These are phyloP conservation scores for Tipula helvola DNA, from an alignment of 2,888 invertebrate species.

Conservation along the genomic window DNA sequence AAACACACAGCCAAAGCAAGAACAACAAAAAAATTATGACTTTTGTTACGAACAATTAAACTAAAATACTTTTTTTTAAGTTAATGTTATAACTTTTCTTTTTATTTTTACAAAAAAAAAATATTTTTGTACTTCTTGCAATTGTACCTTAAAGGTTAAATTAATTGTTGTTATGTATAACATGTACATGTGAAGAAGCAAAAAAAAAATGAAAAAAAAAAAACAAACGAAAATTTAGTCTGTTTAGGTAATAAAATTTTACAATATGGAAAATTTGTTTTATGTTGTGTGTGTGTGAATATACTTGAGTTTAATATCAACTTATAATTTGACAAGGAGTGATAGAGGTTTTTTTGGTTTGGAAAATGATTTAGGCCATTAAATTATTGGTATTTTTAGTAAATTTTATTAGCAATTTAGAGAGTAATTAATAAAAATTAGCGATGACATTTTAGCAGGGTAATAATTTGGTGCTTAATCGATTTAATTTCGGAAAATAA, in stretches of 20 bases:
- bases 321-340: neutral
- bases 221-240: neutral
- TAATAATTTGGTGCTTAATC: neutral
- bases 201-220: neutral
- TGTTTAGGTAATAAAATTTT: neutral
- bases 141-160: constrained; percentile 4
- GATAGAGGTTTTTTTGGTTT: neutral
- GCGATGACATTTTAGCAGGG: neutral
- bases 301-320: neutral
- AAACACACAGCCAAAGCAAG: neutral
- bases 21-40: neutral
- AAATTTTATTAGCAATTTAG: neutral
- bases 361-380: neutral
- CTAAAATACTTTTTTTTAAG: neutral
- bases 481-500: too few species aligned
- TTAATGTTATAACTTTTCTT: neutral
- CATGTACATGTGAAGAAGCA: neutral
- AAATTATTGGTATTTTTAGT: neutral
- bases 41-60: neutral
- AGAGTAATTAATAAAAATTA: neutral
- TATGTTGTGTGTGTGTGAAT: neutral
- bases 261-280: neutral
- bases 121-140: neutral
- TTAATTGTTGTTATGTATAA: neutral
- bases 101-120: neutral